Percentiles rank a stretch among this genome's conserved stretches.
phyloP scores from a whole-genome alignment of 2,113 vertebrate genomes.

The Tor tambroides region DNA sequence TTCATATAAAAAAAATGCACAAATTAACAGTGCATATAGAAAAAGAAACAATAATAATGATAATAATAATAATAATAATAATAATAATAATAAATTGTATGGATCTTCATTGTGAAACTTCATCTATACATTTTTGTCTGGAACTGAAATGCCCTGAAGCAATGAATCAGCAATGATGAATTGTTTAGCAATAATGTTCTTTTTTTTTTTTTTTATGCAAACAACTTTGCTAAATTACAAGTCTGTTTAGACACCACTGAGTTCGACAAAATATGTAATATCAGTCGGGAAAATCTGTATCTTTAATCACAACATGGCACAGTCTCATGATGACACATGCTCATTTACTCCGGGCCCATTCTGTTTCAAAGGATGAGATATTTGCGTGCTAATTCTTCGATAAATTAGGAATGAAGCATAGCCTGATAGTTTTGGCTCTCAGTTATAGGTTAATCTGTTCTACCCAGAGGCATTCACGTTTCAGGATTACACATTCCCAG shows the following conservation, averaged over 20 bases:
- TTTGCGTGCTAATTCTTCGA: neutral
- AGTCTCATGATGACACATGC: conserved; percentile 1
- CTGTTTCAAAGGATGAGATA: conserved; percentile 16
- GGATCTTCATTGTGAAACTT: neutral
- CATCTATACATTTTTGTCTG: neutral
- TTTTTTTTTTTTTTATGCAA: no score
- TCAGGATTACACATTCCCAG: conserved; percentile 36
- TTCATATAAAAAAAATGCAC: no score
- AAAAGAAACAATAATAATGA: no score
- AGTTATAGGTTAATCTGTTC: conserved; percentile 33
- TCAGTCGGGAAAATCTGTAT: neutral
- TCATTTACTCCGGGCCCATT: neutral
- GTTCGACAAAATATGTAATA: neutral
- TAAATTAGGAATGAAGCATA: conserved; percentile 29
- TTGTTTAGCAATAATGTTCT: no score
- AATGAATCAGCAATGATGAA: neutral
- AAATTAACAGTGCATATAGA: no score
- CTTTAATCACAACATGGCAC: neutral
- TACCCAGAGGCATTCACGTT: conserved; percentile 37
- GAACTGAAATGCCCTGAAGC: neutral
- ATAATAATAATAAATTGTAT: no score
- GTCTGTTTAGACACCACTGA: no score
- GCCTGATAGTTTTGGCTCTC: conserved; percentile 25
- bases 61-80: no score
- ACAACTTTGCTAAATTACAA: neutral